Conservation (phyloP, 53 echinoderm and acorn worm genomes). For the Echinometra lucunter region DNA sequence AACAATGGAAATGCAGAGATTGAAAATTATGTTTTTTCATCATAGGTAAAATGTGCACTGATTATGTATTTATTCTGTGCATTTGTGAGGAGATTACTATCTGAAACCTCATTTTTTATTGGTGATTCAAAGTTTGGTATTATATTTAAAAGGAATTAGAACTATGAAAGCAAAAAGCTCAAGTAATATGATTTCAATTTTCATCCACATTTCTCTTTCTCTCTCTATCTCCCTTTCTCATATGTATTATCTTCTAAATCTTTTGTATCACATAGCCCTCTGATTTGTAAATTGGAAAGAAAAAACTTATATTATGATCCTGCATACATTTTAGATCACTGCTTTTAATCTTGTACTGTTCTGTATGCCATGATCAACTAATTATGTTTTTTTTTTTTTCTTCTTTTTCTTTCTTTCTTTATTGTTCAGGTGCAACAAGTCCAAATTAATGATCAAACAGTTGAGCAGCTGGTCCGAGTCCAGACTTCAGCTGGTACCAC, state of each 20-base stretch:
- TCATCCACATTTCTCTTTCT: neutral
- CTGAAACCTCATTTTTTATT: no score
- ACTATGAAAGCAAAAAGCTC: neutral
- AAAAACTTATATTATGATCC: neutral
- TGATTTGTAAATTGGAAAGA: no score
- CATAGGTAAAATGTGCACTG: no score
- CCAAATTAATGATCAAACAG: conserved; percentile 94
- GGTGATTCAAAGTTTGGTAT: neutral
- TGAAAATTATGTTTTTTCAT: no score
- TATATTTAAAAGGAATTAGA: neutral
- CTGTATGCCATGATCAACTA: neutral
- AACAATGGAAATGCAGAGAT: no score
- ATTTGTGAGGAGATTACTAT: no score
- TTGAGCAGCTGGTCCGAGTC: conserved; percentile 89
- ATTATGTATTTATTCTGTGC: no score
- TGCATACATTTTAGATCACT: neutral
- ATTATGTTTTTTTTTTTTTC: neutral
- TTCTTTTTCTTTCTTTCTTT: no score
- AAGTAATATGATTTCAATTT: neutral
- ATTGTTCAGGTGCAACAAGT: conserved; percentile 91
- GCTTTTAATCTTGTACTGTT: neutral
- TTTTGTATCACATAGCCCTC: neutral
- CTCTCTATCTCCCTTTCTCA: neutral
- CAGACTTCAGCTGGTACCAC: conserved; percentile 80
- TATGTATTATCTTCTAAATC: neutral